Base-by-base conservation (phyloP, 2,888 invertebrate species). In the Drosophila seclusa region DNA sequence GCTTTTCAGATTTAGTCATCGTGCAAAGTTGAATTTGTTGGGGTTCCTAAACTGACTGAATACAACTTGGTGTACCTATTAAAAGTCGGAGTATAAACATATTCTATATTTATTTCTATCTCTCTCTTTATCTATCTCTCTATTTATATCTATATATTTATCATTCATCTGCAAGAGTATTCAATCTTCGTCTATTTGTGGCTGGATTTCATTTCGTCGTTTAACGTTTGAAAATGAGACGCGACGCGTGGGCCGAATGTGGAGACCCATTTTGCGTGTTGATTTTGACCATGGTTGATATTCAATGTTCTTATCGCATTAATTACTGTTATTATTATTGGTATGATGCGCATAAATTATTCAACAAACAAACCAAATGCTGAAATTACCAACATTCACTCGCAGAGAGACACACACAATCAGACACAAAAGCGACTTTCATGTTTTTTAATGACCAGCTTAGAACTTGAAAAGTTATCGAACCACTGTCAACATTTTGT, bases 311-410 rank as follows among this genome's bases (percentile, higher is more conserved):
- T 60, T 68, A 59, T 57, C 60, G 73, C 77, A 82, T 85, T 85
- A 87, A 85, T 85, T 85, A 76, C 80, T 66, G 75, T 79, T 76
- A 87, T 85, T 87, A 85, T 82, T 74, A 58, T 40, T 29, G 27
- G 27, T 49, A n/a, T 83, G 82, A 80, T 70, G 68, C 21, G 53
- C 83, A 85, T 85, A 79, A 87, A 85, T 85, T 76, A 85, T 87
- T 70, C 36, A 83, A 42, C 62, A 64, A 61, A 61, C 36, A 59
- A 63, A 63, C 32, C 57, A 32, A 64, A 64, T 67, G 68, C 72
- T 74, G 85, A 82, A 84, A 71, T 59, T 73, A 87, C 80, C 87
- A 72, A 45, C 16, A 24, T 24, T 24, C 21, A 45, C 21, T 7
- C 49, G 73, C 13, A 21, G 2, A 21, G 31, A 31, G 0, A 32